Percentiles rank a stretch among this genome's conserved stretches.
Evolutionary conservation across 2,797 vertebrate species (phyloP).

Genomic region (Anguilla megastoma): DNA sequence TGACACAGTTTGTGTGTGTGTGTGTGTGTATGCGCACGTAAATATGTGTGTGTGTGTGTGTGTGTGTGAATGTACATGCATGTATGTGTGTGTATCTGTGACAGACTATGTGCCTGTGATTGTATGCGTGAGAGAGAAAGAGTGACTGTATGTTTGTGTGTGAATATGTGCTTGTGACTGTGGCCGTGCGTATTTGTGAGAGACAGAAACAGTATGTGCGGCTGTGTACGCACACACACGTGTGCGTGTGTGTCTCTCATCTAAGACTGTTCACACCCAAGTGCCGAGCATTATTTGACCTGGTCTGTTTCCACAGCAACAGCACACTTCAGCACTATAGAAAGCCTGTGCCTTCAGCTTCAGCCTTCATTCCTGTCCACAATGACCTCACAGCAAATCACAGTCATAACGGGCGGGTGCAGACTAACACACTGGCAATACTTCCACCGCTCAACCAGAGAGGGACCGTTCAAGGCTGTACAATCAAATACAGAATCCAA

Average conservation of each 20-base stretch:
- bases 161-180: neutral
- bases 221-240: neutral
- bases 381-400: neutral
- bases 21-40: neutral
- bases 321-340: neutral
- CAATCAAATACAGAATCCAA: neutral
- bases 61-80: neutral
- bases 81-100: neutral
- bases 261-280: neutral
- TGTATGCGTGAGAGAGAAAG: neutral
- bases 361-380: neutral
- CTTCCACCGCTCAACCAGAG: neutral
- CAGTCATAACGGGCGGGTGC: neutral
- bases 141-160: neutral
- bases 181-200: neutral
- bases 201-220: neutral
- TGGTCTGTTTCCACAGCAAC: conserved; percentile 17
- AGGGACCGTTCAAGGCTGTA: neutral
- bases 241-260: neutral
- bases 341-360: neutral
- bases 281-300: neutral
- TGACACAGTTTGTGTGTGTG: neutral
- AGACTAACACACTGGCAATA: neutral
- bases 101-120: neutral
- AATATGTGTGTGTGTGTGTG: neutral